phyloP scores from a whole-genome alignment of 2,113 vertebrate genomes.

The Alexandromys fortis region DNA sequence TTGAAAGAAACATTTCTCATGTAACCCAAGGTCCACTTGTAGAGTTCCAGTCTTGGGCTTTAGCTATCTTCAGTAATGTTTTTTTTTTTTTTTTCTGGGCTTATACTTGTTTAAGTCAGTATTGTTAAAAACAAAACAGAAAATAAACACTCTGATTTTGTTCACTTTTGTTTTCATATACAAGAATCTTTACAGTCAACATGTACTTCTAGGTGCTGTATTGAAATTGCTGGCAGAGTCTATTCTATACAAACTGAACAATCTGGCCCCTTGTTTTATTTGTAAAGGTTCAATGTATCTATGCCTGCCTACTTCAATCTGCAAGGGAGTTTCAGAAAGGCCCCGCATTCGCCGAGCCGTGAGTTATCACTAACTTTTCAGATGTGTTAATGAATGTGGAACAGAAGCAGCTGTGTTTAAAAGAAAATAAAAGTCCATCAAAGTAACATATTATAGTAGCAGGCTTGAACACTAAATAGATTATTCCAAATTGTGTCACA shows the following conservation, averaged over 20 bases:
- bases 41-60: slow-evolving; percentile 48
- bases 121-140: neutral
- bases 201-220: slow-evolving; percentile 91
- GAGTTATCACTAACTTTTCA: slow-evolving; percentile 93
- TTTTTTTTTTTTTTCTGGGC: slow-evolving; percentile 50
- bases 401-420: slow-evolving; percentile 88
- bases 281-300: slow-evolving; percentile 95
- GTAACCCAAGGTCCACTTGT: slow-evolving; percentile 31
- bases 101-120: slow-evolving; percentile 69
- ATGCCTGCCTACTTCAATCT: slow-evolving; percentile 93
- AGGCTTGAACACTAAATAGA: slow-evolving; percentile 84
- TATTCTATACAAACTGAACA: slow-evolving; percentile 93
- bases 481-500: slow-evolving; percentile 81
- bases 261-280: slow-evolving; percentile 95
- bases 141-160: slow-evolving; percentile 78
- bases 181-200: slow-evolving; percentile 86
- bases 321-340: slow-evolving; percentile 94
- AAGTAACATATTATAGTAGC: slow-evolving; percentile 83
- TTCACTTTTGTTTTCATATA: slow-evolving; percentile 86
- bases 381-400: slow-evolving; percentile 93
- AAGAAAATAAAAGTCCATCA: slow-evolving; percentile 81
- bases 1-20: slow-evolving; percentile 1
- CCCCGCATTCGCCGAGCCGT: slow-evolving; percentile 93
- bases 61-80: slow-evolving; percentile 42
- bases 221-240: slow-evolving; percentile 91